Evolutionary conservation across 1,140 invertebrate species (phyloP).

Genomic region (Pristionchus pacificus): DNA sequence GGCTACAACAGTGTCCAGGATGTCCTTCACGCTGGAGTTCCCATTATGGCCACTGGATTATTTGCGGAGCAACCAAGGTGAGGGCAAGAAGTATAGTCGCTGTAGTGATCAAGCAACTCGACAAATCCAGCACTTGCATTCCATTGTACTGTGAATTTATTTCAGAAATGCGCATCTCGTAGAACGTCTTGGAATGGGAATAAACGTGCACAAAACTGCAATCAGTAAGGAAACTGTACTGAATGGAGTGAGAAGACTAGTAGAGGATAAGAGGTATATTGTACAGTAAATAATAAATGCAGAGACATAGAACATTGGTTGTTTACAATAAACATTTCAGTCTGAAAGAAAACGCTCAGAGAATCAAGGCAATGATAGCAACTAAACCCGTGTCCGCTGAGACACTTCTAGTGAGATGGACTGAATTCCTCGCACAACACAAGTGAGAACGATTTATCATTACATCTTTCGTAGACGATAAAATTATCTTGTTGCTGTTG

Average conservation of each 20-base stretch:
- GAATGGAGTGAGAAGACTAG: not conserved
- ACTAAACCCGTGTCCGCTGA: constrained; percentile 12
- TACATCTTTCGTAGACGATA: too few relatives aligned
- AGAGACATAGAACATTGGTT: too few relatives aligned
- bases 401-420: constrained; percentile 15
- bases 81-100: too few relatives aligned
- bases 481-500: too few relatives aligned
- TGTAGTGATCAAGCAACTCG: too few relatives aligned
- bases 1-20: constrained; percentile 18
- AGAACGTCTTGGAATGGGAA: not conserved
- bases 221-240: not conserved
- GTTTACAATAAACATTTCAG: too few relatives aligned
- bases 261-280: not conserved
- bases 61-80: not conserved
- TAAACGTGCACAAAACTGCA: not conserved
- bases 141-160: not conserved
- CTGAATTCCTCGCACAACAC: constrained; percentile 13
- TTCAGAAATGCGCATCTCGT: not conserved
- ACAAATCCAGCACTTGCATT: too few relatives aligned
- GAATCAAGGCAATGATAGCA: constrained; percentile 1
- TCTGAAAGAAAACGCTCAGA: not conserved
- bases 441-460: not conserved
- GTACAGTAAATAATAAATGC: too few relatives aligned
- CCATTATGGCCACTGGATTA: not conserved
- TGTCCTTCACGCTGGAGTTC: not conserved